These are phyloP conservation scores for Okamejei kenojei DNA, from an alignment of 2,797 vertebrate genomes.

Conservation along the genomic window DNA sequence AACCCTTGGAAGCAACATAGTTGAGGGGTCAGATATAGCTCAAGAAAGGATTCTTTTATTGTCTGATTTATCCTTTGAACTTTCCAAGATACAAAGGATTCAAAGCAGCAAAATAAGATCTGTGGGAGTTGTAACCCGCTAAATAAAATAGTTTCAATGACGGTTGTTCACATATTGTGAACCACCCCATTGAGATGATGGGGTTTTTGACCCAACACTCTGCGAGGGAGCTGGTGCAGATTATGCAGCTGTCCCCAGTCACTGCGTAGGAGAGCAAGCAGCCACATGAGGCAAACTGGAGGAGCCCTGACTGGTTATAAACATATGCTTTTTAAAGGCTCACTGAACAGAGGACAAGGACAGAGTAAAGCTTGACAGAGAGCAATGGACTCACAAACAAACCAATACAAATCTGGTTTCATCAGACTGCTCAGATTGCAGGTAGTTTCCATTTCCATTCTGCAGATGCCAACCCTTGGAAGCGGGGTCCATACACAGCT, in stretches of 20 bases:
- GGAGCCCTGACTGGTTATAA: constrained; percentile 18
- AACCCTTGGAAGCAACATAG: constrained; percentile 17
- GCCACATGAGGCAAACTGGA: not conserved
- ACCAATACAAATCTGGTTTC: not conserved
- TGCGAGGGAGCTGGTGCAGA: not conserved
- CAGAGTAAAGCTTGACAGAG: not conserved
- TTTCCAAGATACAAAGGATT: constrained; percentile 15
- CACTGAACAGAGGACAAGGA: not conserved
- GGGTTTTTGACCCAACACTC: not conserved
- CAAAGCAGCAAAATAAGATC: not conserved
- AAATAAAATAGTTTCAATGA: constrained; percentile 19
- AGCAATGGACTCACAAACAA: not conserved
- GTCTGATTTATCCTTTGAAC: constrained; percentile 32
- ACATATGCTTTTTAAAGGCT: constrained; percentile 23
- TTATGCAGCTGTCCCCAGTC: not conserved
- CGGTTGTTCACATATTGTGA: constrained; percentile 8
- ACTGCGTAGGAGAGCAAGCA: constrained; percentile 33
- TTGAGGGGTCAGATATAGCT: not conserved
- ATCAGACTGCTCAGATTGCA: not conserved
- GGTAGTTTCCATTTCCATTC: not conserved
- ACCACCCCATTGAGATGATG: constrained; percentile 24
- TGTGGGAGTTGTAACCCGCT: not conserved
- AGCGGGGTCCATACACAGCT: too few relatives aligned
- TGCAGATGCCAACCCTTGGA: too few relatives aligned
- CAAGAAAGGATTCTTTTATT: constrained; percentile 10